phyloP scores from a whole-genome alignment of 2,888 invertebrate species.

The Melinopterus prodromus region DNA sequence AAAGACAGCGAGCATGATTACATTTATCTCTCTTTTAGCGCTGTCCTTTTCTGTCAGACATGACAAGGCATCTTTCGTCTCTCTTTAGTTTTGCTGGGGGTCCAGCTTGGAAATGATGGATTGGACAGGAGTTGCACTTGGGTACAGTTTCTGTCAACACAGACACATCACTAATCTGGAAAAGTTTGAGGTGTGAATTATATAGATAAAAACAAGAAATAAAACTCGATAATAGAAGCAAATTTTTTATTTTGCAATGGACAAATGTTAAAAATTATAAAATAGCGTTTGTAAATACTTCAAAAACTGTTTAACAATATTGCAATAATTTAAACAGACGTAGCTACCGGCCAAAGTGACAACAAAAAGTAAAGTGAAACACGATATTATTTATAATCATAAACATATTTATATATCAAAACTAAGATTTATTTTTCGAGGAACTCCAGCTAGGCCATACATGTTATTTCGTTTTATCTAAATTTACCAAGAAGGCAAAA shows the following conservation, averaged over 20 bases:
- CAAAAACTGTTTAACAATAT: not conserved
- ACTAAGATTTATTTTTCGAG: slow-evolving; percentile 5
- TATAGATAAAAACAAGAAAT: not conserved
- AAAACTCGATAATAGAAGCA: not conserved
- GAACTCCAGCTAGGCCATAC: slow-evolving; percentile 34
- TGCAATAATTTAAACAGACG: not conserved
- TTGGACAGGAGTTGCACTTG: too few relatives aligned
- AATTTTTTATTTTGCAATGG: not conserved
- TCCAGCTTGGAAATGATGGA: too few relatives aligned
- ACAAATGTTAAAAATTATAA: not conserved
- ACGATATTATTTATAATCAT: not conserved
- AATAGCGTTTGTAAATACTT: not conserved
- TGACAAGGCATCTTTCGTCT: too few relatives aligned
- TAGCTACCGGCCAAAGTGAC: slow-evolving; percentile 4
- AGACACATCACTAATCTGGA: too few relatives aligned
- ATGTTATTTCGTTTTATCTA: slow-evolving; percentile 13
- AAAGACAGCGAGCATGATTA: too few relatives aligned
- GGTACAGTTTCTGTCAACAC: too few relatives aligned
- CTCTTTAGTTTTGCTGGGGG: too few relatives aligned
- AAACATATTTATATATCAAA: too few relatives aligned
- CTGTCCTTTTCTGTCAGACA: too few relatives aligned
- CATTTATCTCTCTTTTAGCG: too few relatives aligned
- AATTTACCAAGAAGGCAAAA: slow-evolving; percentile 28
- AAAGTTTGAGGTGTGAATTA: too few relatives aligned
- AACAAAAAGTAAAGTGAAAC: not conserved